Conservation (phyloP, 2,113 vertebrate species). For the Paratilapia polleni region DNA sequence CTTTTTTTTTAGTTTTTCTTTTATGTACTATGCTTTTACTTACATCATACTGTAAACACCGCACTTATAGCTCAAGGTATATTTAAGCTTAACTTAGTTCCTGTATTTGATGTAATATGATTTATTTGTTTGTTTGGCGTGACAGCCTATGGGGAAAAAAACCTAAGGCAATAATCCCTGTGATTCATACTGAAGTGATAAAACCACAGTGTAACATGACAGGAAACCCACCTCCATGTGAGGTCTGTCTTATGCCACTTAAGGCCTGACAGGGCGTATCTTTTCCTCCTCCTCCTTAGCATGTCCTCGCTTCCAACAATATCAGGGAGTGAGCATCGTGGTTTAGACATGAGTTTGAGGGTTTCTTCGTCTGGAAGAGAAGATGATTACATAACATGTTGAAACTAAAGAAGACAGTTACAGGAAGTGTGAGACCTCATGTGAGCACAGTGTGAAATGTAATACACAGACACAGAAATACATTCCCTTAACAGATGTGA, state of each 20-base stretch:
- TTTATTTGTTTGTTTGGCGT: background rate
- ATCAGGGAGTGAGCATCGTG: constrained; percentile 90
- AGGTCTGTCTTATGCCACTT: constrained; percentile 83
- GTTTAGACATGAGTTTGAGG: constrained; percentile 82
- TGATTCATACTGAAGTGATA: constrained; percentile 16
- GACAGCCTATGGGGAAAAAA: background rate
- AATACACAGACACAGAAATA: background rate
- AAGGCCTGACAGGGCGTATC: constrained; percentile 83
- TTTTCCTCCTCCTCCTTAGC: constrained; percentile 76
- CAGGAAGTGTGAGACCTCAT: background rate
- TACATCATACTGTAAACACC: background rate
- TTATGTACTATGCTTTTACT: background rate
- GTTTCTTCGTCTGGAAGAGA: constrained; percentile 79
- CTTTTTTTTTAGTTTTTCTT: too few species aligned
- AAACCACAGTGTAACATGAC: constrained; percentile 6
- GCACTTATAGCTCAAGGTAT: background rate
- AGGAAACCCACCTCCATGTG: constrained; percentile 84
- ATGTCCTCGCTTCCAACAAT: constrained; percentile 81
- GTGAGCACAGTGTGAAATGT: background rate
- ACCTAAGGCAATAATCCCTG: background rate
- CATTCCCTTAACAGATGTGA: background rate
- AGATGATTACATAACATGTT: constrained; percentile 2
- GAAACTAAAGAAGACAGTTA: constrained; percentile 10
- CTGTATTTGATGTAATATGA: background rate
- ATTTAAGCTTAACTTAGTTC: background rate